These are phyloP conservation scores for Meda fulgida DNA, from an alignment of 2,797 vertebrate genomes.

Conservation along the genomic window DNA sequence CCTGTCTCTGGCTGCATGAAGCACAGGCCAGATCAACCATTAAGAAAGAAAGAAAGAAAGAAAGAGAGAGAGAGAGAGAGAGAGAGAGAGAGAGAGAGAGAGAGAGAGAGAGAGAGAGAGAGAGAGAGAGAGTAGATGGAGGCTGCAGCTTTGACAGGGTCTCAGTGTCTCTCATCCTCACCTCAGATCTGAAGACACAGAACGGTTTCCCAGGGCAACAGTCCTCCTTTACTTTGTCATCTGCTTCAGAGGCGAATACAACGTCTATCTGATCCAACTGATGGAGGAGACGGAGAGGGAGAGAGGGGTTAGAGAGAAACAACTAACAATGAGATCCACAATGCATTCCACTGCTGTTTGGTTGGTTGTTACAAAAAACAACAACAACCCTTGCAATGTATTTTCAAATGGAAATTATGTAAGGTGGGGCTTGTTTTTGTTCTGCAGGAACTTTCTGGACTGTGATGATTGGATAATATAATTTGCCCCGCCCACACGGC, in stretches of 20 bases:
- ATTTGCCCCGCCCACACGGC: no score
- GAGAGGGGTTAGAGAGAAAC: constrained; percentile 32
- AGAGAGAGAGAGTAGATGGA: constrained; percentile 3
- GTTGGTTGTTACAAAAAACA: fast-evolving
- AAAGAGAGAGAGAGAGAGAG: not conserved
- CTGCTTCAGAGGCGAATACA: constrained; percentile 90
- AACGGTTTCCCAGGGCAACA: constrained; percentile 97
- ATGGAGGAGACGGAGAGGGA: constrained; percentile 51
- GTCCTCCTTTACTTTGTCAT: constrained; percentile 95
- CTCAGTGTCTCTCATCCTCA: constrained; percentile 66
- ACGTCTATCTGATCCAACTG: constrained; percentile 90
- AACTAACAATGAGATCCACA: not conserved
- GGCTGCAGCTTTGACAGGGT: constrained; percentile 3
- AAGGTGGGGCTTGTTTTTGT: not conserved
- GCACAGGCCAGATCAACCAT: constrained; percentile 24
- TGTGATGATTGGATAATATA: no score
- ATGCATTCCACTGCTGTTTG: not conserved
- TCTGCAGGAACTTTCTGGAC: not conserved
- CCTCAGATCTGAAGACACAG: constrained; percentile 90
- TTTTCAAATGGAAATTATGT: not conserved
- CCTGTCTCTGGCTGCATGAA: constrained; percentile 8
- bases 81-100: no score
- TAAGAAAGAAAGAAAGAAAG: not conserved
- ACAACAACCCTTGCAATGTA: not conserved
- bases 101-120: no score